phyloP scores from a whole-genome alignment of 2,888 invertebrate genomes.

The Heliconius erato region DNA sequence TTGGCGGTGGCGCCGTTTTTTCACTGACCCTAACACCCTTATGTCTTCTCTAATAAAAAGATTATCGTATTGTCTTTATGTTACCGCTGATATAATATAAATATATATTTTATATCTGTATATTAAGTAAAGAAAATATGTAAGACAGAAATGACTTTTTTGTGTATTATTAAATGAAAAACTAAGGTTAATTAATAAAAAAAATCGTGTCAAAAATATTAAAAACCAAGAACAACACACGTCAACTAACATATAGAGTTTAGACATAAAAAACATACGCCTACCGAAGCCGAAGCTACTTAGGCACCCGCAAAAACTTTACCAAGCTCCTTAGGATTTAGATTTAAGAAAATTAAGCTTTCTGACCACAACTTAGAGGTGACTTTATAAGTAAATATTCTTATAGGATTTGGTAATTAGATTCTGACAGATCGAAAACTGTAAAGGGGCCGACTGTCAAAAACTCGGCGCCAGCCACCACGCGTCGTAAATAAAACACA shows the following conservation, averaged over 20 bases:
- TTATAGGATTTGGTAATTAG: conserved; percentile 72
- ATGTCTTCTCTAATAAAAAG: conserved; percentile 61
- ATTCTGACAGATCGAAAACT: conserved; percentile 82
- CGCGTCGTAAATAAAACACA: conserved; percentile 77
- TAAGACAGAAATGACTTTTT: no score
- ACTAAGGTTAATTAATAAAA: neutral
- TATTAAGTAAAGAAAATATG: neutral
- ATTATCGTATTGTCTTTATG: conserved; percentile 38
- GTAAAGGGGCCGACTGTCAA: conserved; percentile 84
- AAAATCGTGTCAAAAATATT: conserved; percentile 12
- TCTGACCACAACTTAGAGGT: conserved; percentile 39
- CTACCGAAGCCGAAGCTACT: conserved; percentile 68
- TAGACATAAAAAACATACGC: conserved; percentile 59
- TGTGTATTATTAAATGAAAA: no score
- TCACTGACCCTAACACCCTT: conserved; percentile 78
- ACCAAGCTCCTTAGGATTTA: conserved; percentile 55
- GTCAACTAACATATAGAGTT: conserved; percentile 48
- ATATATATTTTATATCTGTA: neutral
- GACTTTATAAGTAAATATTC: conserved; percentile 32
- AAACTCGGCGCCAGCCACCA: conserved; percentile 79
- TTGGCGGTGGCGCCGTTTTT: conserved; percentile 76
- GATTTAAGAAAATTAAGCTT: conserved; percentile 49
- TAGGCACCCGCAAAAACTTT: conserved; percentile 77
- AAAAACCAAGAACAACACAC: conserved; percentile 17
- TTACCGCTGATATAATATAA: conserved; percentile 1